Conservation (phyloP, 1,140 invertebrate genomes). For the Melipona quadrifasciata region DNA sequence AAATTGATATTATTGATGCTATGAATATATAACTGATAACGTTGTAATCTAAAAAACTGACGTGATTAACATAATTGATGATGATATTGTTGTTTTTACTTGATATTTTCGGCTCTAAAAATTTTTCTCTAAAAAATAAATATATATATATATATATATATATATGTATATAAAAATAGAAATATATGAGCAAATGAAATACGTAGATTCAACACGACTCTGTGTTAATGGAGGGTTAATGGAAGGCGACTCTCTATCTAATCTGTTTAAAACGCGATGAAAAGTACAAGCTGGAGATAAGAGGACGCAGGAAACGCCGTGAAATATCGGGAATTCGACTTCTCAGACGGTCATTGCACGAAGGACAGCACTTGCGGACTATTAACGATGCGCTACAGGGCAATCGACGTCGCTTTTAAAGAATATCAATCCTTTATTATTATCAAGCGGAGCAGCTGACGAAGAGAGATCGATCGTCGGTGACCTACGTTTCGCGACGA, state of each 20-base stretch:
- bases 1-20: no score
- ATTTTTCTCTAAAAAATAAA: no score
- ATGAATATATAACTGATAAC: no score
- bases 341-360: background rate
- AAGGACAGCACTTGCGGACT: background rate
- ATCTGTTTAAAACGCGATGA: background rate
- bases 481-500: background rate
- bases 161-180: no score
- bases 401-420: background rate
- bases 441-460: background rate
- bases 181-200: no score
- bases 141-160: no score
- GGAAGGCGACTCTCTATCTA: background rate
- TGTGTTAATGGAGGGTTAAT: background rate
- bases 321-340: conserved; percentile 1
- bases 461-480: conserved; percentile 4
- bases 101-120: no score
- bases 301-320: background rate
- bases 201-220: no score
- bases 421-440: conserved; percentile 19
- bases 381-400: background rate
- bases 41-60: no score
- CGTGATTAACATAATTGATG: no score
- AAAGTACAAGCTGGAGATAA: background rate
- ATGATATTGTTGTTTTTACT: no score